Base-by-base conservation (phyloP, 2,113 vertebrate species). In the Conger conger region DNA sequence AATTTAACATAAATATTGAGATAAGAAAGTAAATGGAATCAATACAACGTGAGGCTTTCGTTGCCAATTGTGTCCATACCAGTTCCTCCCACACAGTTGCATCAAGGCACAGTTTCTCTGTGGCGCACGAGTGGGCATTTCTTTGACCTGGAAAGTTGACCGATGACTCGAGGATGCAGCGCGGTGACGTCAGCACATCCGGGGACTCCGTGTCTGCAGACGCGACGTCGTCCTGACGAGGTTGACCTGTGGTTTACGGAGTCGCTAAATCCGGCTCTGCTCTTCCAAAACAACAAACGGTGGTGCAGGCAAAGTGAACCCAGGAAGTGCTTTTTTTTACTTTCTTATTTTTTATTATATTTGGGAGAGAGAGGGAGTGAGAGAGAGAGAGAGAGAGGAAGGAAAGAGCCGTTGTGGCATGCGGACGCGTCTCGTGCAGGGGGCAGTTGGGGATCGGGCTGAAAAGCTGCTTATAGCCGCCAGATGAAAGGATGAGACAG, bases 401-500 rank as follows among this genome's bases (percentile, higher is more conserved):
- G n/a, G n/a, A 30, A 13, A 33, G 68, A 73, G 2, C 27, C 68
- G 2, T 15, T 33, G 68, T 73, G 45, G 45, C 45, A 30, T 33
- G 68, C 11, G 68, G 27, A 73, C 13, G 68, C 1, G 68, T 30
- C 68, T 73, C n/a, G 33, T 9, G 4, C 68, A 33, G 68, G 0
- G 27, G 27, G 68, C 68, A 73, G 68, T 73, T 7, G 9, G 68
- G n/a, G 68, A 33, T 30, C 27, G 27, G 79, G 20, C 60, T 13
- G 37, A 37, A 85, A 85, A 81, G 60, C 54, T 23, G 79, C 38
- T 80, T 77, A 86, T 76, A 53, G 33, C 17, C 54, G 45, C 45
- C 13, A 33, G 45, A 68, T 57, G 85, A 57, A 38, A 42, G 36
- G 42, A 50, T 81, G 42, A 78, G 63, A 81, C 1, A 27, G 45